These are phyloP conservation scores for Ceratosolen fusciceps DNA, from an alignment of 1,140 invertebrate species.

Conservation along the genomic window DNA sequence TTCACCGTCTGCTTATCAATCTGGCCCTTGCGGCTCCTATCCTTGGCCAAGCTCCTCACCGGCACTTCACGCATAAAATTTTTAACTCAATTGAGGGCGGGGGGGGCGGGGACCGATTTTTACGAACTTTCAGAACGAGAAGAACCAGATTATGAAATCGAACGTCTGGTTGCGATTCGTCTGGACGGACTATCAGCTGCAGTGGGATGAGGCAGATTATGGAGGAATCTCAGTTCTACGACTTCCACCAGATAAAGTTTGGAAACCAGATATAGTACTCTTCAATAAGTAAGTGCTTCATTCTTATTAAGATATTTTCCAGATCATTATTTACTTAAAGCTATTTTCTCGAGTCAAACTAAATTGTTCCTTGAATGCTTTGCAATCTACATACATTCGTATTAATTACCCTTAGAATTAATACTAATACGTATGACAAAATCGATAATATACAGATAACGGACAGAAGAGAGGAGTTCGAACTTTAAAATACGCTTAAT, in stretches of 20 bases:
- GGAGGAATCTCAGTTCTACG: slow-evolving; percentile 96
- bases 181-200: slow-evolving; percentile 98
- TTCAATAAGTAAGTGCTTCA: slow-evolving; percentile 96
- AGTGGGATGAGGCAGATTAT: slow-evolving; percentile 98
- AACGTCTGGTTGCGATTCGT: slow-evolving; percentile 97
- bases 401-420: too few relatives aligned
- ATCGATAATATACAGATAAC: too few relatives aligned
- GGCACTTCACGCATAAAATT: background rate
- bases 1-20: background rate
- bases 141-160: slow-evolving; percentile 99
- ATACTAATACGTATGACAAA: too few relatives aligned
- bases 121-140: slow-evolving; percentile 86
- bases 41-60: background rate
- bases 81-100: background rate
- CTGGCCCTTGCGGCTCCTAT: background rate
- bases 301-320: too few relatives aligned
- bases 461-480: too few relatives aligned
- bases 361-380: too few relatives aligned
- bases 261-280: slow-evolving; percentile 99
- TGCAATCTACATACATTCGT: too few relatives aligned
- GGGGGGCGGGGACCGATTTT: background rate
- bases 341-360: too few relatives aligned
- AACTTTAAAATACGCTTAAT: too few relatives aligned
- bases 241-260: slow-evolving; percentile 98
- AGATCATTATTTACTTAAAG: too few relatives aligned